phyloP scores from a whole-genome alignment of 2,888 invertebrate species.

The Drosophila pseudotalamancana region DNA sequence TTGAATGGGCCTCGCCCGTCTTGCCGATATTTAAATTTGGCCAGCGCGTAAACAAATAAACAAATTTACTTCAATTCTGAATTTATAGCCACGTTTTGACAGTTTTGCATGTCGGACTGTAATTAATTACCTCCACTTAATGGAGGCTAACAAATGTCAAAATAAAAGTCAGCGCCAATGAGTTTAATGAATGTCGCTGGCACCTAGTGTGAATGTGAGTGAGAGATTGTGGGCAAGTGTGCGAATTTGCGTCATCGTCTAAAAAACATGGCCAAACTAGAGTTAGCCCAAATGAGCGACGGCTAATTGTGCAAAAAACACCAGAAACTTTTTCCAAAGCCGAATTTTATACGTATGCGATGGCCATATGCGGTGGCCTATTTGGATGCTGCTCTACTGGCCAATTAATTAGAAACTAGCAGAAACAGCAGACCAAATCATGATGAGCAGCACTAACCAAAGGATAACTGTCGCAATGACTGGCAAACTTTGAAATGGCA shows the following conservation, averaged over 20 bases:
- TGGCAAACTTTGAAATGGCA: conserved; percentile 72
- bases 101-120: conserved; percentile 66
- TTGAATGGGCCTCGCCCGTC: conserved; percentile 31
- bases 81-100: conserved; percentile 55
- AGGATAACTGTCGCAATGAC: conserved; percentile 51
- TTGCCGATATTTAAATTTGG: conserved; percentile 35
- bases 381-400: conserved; percentile 49
- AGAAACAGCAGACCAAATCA: conserved; percentile 42
- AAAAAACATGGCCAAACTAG: conserved; percentile 8
- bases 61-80: conserved; percentile 37
- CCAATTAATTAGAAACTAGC: conserved; percentile 72
- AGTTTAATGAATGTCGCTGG: conserved; percentile 49
- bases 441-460: conserved; percentile 34
- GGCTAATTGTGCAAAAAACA: conserved; percentile 70
- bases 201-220: background rate
- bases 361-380: conserved; percentile 60
- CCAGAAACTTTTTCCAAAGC: conserved; percentile 38
- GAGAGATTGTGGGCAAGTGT: conserved; percentile 22
- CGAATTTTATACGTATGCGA: conserved; percentile 6
- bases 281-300: conserved; percentile 42
- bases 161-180: conserved; percentile 67
- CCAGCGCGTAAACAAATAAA: conserved; percentile 25
- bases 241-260: conserved; percentile 44
- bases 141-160: conserved; percentile 57
- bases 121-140: conserved; percentile 66